Base-by-base conservation (phyloP, 1,140 invertebrate species). In the Aporrectodea caliginosa region DNA sequence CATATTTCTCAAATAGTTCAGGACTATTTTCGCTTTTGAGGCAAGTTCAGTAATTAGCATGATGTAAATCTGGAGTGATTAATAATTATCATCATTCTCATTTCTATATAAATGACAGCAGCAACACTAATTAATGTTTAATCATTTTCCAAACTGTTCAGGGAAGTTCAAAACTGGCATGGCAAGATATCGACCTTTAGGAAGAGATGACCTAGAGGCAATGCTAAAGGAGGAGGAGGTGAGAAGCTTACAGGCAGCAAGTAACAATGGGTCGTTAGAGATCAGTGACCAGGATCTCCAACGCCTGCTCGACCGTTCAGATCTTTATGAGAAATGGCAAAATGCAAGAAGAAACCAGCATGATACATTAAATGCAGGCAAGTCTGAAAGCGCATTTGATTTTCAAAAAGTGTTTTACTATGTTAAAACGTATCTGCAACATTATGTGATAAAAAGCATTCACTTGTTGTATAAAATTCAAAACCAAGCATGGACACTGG, bases 261-360 rank as follows among this genome's bases (percentile, higher is more conserved):
- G 6, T 6, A 22, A 58, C 6, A 58, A 58, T 22, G 22, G 43
- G 43, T 6, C 22, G 43, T 6, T 12, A 58, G 87, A 88, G 16
- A 90, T 91, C 58, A 90, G 89, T 22, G 88, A 91, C 29, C 83
- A 87, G 72, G 90, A 92, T 81, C 82, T 92, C 35, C 86, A 91
- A 58, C 83, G 86, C 75, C 69, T 92, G 0, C 81, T 92, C 34
- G 91, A 92, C 81, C 85, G 92, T 81, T 90, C 88, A 79, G 90
- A 92, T 81, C 80, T 92, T 22, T 22, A 58, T 22, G 22, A 22
- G 43, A 22, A 58, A 22, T 58, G 43, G 43, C 6, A 58, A 12
- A 58, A 58, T n/a, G n/a, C n/a, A n/a, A n/a, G n/a, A n/a, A n/a
- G n/a, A n/a, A n/a, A n/a, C n/a, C n/a, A n/a, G n/a, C n/a, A n/a